phyloP scores from a whole-genome alignment of 2,797 vertebrate genomes.

The Siniperca obscura region DNA sequence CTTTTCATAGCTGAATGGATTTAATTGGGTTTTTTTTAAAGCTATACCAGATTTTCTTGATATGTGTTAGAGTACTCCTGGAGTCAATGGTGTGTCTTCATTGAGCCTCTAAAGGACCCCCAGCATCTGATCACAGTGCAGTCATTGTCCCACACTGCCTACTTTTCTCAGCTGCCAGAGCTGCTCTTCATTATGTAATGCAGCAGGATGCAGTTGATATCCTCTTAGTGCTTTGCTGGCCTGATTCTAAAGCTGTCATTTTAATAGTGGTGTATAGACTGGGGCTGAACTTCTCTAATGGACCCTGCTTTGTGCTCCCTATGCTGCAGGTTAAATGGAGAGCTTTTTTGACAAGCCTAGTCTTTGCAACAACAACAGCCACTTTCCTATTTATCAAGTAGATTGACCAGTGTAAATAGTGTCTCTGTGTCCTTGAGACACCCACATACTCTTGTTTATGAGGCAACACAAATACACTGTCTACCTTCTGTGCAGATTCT shows the following conservation, averaged over 20 bases:
- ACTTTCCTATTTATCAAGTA: constrained; percentile 51
- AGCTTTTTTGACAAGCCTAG: constrained; percentile 24
- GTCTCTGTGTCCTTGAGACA: constrained; percentile 68
- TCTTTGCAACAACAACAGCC: constrained; percentile 44
- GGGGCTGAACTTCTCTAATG: constrained; percentile 44
- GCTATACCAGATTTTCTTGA: not conserved
- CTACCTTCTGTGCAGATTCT: constrained; percentile 35
- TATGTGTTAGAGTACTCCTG: constrained; percentile 16
- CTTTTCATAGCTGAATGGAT: constrained; percentile 16
- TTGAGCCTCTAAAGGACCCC: constrained; percentile 41
- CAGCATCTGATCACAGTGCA: constrained; percentile 56
- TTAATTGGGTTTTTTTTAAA: not conserved
- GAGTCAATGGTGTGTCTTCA: constrained; percentile 57
- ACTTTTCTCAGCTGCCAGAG: constrained; percentile 53
- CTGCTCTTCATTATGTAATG: constrained; percentile 51
- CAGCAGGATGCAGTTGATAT: constrained; percentile 49
- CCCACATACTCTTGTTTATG: constrained; percentile 74
- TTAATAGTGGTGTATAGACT: constrained; percentile 59
- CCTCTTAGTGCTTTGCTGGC: constrained; percentile 68
- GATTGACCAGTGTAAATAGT: constrained; percentile 60
- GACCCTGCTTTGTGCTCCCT: constrained; percentile 32
- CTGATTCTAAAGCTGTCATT: constrained; percentile 63
- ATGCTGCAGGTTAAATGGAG: constrained; percentile 46
- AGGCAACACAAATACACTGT: constrained; percentile 58
- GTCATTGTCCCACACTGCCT: constrained; percentile 54